These are phyloP conservation scores for Ciconia stormi DNA, from an alignment of 2,113 vertebrate genomes.

Conservation along the genomic window DNA sequence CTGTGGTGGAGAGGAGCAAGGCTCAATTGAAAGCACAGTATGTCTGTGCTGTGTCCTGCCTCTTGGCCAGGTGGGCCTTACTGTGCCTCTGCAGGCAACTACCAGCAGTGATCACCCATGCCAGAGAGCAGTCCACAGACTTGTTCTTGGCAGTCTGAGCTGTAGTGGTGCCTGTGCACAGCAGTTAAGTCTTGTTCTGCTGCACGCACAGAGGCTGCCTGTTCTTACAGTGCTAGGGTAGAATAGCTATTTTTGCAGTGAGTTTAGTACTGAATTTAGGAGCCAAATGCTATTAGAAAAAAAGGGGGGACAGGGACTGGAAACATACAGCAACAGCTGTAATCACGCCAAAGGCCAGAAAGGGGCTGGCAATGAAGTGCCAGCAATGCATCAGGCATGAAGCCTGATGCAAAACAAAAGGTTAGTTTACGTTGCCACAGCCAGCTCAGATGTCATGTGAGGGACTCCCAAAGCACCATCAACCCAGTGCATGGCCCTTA, in stretches of 20 bases:
- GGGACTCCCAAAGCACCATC: not conserved
- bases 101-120: too few relatives aligned
- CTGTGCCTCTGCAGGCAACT: not conserved
- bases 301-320: fast-evolving
- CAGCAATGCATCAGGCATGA: not conserved
- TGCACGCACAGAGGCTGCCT: fast-evolving
- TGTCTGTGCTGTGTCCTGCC: not conserved
- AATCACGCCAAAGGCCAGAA: not conserved
- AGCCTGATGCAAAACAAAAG: not conserved
- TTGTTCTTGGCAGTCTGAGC: not conserved
- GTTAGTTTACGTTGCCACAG: not conserved
- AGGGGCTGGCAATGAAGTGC: not conserved
- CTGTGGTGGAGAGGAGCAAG: not conserved
- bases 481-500: fast-evolving
- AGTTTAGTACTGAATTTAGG: not conserved
- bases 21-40: not conserved
- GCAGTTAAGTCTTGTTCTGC: not conserved
- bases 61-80: not conserved
- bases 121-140: not conserved
- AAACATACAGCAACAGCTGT: not conserved
- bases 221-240: too few relatives aligned
- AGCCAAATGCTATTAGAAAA: not conserved
- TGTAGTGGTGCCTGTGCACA: fast-evolving
- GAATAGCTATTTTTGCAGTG: not conserved
- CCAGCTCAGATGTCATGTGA: not conserved